These are phyloP conservation scores for Stramonita haemastoma DNA, from an alignment of 2,888 invertebrate species.

Conservation along the genomic window DNA sequence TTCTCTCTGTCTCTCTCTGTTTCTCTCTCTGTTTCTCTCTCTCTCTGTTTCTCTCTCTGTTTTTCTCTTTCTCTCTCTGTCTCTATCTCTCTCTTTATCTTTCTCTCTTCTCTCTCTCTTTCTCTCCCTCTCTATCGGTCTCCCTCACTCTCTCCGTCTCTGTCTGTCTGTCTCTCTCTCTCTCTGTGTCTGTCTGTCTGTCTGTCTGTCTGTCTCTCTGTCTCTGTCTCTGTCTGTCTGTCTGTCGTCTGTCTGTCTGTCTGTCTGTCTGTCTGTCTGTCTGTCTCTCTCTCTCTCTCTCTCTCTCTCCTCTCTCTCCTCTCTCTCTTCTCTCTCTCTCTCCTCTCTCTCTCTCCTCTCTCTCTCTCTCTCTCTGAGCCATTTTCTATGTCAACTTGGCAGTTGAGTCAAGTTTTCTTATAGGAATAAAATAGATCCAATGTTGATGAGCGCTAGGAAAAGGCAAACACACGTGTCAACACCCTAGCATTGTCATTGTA, in stretches of 20 bases:
- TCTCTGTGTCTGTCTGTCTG: neutral
- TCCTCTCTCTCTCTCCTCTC: neutral
- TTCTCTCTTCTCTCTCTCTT: neutral
- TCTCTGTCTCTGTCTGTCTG: no score
- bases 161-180: neutral
- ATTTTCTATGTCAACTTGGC: neutral
- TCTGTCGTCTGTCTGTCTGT: no score
- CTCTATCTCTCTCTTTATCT: neutral
- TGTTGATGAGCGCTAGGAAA: constrained; percentile 51
- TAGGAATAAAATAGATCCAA: constrained; percentile 47
- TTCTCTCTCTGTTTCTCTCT: no score
- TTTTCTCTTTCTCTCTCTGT: neutral
- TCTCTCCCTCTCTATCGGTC: neutral
- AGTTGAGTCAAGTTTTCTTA: neutral
- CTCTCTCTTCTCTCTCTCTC: neutral
- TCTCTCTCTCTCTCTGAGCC: neutral
- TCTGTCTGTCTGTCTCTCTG: neutral
- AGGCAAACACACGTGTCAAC: constrained; percentile 47
- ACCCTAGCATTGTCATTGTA: constrained; percentile 46
- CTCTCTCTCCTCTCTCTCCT: neutral
- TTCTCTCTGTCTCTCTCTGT: no score
- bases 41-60: no score
- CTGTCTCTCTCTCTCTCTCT: neutral
- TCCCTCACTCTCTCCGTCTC: neutral
- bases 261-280: no score